Evolutionary conservation across 1,140 invertebrate species (phyloP), one percentile per base, ranked within the genome.

Genomic region (Paramacrobiotus metropolitanus): DNA sequence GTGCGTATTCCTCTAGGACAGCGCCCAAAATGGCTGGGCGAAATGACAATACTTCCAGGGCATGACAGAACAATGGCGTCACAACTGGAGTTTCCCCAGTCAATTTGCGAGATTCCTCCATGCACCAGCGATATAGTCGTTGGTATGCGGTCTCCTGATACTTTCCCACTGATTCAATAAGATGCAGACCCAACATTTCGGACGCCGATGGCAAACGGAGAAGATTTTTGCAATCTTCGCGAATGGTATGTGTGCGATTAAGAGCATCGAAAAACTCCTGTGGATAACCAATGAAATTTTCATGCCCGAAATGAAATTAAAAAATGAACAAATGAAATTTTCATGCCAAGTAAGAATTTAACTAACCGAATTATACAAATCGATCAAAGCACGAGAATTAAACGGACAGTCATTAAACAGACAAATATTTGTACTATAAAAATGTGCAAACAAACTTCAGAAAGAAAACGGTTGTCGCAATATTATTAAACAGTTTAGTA

Each of bases 241-340:
- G 4, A 4, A 55, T 24, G 15, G 9, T 15, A 9, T 20, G 15
- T 4, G 24, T 9, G 4, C 48, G 15, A 20, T 15, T 55, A 9
- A 55, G 24, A 28, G 48, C 48, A 9, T 55, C 48, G 48, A 55
- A 55, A 55, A 55, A 55, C 15, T 55, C 48, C 48, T 55, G 34
- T 9, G 34, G n/a, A 40, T n/a, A 40, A 40, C n/a, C n/a, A n/a
- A n/a, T n/a, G n/a, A n/a, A n/a, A n/a, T n/a, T n/a, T n/a, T n/a
- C n/a, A n/a, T n/a, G n/a, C n/a, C n/a, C n/a, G n/a, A n/a, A n/a
- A n/a, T n/a, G n/a, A n/a, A n/a, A n/a, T n/a, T n/a, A n/a, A n/a
- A n/a, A n/a, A n/a, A n/a, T n/a, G n/a, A n/a, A n/a, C n/a, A n/a
- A n/a, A n/a, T n/a, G n/a, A n/a, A n/a, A n/a, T n/a, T n/a, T n/a